Base-by-base conservation (phyloP, 2,888 invertebrate genomes). In the Pterostichus madidus region DNA sequence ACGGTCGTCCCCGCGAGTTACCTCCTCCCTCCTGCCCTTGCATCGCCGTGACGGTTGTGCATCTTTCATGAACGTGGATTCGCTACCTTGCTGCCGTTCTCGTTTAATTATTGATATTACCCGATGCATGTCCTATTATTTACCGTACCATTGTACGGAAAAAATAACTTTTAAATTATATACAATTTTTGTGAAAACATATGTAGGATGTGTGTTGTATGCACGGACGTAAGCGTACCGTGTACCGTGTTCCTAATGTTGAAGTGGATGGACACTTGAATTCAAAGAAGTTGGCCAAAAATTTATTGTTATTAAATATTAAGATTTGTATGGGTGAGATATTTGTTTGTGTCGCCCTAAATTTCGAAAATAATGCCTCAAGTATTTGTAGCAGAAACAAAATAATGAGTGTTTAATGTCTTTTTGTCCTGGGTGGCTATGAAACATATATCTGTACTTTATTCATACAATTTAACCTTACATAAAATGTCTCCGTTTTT, bases 71-170 rank as follows among this genome's bases (percentile, higher is more conserved):
- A 80, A 75, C 68, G 64, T 83, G 83, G 83, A 83, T 83, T 83
- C 86, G 87, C 87, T 89, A 88, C 88, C 88, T 88, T 89, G 88
- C 89, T 89, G 89, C 89, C 89, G 89, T 87, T 88, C 86, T 86
- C 86, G 85, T 86, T 87, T 90, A 90, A 90, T 90, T 90, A 90
- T 90, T 89, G 88, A 89, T 89, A 90, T 90, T 90, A 89, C 84
- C 84, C 85, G 87, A 86, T 88, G 87, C 89, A 79, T 79, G 79
- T 89, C 88, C 89, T 89, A 89, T 90, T 88, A 90, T 90, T 90
- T 90, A 87, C 88, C 88, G 88, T 88, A 56, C 88, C 89, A 89
- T 89, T 90, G 89, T 89, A 88, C 88, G 86, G 88, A 89, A 90
- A 89, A 89, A 90, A 88, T 88, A 88, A 88, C 87, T 88, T 88